These are phyloP conservation scores for Formicarius rufipectus DNA, from an alignment of 2,113 vertebrate species.

Conservation along the genomic window DNA sequence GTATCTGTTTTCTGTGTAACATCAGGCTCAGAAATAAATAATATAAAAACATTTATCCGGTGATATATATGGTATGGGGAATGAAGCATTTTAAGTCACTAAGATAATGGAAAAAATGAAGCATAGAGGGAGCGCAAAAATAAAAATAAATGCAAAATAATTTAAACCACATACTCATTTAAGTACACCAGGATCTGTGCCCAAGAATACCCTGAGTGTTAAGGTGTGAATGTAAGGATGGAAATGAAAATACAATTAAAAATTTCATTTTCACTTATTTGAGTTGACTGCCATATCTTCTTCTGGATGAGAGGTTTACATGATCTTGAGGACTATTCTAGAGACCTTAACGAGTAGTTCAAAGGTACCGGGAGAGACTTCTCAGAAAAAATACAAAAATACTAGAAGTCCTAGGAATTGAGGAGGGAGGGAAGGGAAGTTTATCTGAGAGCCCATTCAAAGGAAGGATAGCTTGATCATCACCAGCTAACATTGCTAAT, in stretches of 20 bases:
- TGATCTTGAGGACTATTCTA: background rate
- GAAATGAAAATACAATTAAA: constrained; percentile 9
- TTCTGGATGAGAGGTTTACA: background rate
- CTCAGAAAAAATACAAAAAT: background rate
- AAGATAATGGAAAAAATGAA: background rate
- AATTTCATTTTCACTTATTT: background rate
- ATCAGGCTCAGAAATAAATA: background rate
- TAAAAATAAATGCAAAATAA: background rate
- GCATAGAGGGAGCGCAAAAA: background rate
- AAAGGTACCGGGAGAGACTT: background rate
- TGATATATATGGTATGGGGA: background rate
- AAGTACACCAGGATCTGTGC: background rate
- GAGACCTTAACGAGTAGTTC: background rate
- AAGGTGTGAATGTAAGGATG: background rate
- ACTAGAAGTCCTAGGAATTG: background rate
- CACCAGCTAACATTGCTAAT: background rate
- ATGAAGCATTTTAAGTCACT: background rate
- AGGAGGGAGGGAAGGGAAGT: background rate
- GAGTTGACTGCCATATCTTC: background rate
- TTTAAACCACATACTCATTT: background rate
- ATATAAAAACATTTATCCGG: background rate
- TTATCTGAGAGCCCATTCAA: background rate
- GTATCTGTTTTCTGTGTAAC: background rate
- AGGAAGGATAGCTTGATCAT: background rate
- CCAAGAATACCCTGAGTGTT: background rate